Evolutionary conservation across 2,888 invertebrate species (phyloP), one percentile per base, ranked within the genome.

Genomic region (Sarcophaga subvicina): DNA sequence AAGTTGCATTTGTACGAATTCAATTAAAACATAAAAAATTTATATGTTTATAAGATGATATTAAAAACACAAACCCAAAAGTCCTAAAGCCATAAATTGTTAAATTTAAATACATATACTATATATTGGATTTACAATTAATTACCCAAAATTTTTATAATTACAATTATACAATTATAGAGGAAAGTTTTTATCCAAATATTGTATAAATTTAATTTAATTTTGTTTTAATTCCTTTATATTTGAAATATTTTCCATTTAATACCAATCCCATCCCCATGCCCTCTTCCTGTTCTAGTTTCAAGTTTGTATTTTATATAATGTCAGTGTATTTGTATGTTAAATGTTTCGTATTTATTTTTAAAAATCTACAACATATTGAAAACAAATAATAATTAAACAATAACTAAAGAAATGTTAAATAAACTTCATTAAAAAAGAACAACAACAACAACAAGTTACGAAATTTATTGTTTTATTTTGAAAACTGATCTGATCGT

Each of bases 311-410:
- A 20, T 59, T 66, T 83, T 83, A 78, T 59, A 59, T 79, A 83
- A 47, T 83, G 66, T 88, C 71, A 81, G 25, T 78, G 70, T 81
- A 88, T 85, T 83, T 88, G 86, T 80, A 89, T 89, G 88, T 88
- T 89, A 70, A 84, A 85, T 89, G 88, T 89, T 88, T 88, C 87
- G 87, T 88, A 89, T 89, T 89, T 88, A 87, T 90, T 89, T 87
- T 90, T 84, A 86, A 54, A 54, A 14, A 17, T 54, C 17, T 80
- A 20, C 86, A 85, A 84, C 60, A 70, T n/a, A 54, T 22, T 22
- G 80, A 66, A 45, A 66, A 67, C 80, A 75, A 80, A 75, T 49
- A 69, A 83, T 54, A 86, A 67, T 17, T 25, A 27, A 25, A 64
- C 12, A 62, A 6, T n/a, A 64, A 22, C 27, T 5, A 67, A 67